phyloP scores from a whole-genome alignment of 1,140 invertebrate genomes.

The Drosophila cardini region DNA sequence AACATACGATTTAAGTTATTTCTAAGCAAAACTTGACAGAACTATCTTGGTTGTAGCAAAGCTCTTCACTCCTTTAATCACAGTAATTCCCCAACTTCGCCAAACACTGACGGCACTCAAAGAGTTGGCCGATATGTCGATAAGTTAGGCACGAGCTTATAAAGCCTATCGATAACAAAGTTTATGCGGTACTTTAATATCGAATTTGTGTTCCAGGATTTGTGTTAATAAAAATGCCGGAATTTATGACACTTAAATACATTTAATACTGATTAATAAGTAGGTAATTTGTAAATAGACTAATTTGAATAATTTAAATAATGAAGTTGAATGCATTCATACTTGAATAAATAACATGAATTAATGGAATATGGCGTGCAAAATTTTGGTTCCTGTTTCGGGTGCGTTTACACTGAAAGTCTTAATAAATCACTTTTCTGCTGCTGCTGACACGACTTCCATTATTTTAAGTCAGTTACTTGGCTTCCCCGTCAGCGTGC shows the following conservation, averaged over 20 bases:
- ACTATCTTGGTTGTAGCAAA: too few relatives aligned
- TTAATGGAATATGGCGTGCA: constrained; percentile 54
- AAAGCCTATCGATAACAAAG: not conserved
- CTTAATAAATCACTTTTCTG: constrained; percentile 69
- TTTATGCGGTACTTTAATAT: not conserved
- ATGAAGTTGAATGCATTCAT: constrained; percentile 43
- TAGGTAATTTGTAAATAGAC: constrained; percentile 46
- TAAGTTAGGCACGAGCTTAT: not conserved
- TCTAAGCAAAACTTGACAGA: too few relatives aligned
- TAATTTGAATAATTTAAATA: constrained; percentile 50
- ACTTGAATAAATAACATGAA: constrained; percentile 19
- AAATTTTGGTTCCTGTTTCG: constrained; percentile 45
- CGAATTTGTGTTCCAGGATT: not conserved
- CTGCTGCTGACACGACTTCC: constrained; percentile 21
- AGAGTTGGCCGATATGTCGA: too few relatives aligned
- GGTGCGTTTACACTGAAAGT: constrained; percentile 69
- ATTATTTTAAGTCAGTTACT: constrained; percentile 34
- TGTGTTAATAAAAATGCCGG: constrained; percentile 1
- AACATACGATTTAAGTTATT: too few relatives aligned
- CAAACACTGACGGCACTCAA: too few relatives aligned
- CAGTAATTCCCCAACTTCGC: too few relatives aligned
- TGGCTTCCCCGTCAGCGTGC: constrained; percentile 67
- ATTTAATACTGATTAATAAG: constrained; percentile 57
- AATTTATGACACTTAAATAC: constrained; percentile 44
- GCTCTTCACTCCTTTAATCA: too few relatives aligned